Conservation (phyloP, 2,888 invertebrate genomes). For the Masnerella sp. region DNA sequence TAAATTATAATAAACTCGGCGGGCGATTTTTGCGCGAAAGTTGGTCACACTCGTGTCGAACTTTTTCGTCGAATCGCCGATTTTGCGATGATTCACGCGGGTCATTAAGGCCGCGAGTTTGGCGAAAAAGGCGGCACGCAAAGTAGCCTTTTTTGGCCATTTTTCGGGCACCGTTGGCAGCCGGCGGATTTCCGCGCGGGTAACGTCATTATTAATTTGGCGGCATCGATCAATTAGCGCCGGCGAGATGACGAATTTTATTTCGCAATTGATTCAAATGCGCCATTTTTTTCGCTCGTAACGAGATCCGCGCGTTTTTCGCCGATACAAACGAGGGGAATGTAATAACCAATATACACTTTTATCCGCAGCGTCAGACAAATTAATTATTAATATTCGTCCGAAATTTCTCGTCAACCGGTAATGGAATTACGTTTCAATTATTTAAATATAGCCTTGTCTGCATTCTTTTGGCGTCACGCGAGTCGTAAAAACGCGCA, state of each 20-base stretch:
- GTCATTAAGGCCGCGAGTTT: conserved; percentile 20
- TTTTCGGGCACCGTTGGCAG: neutral
- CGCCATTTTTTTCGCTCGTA: conserved; percentile 29
- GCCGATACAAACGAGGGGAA: conserved; percentile 15
- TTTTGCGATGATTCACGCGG: conserved; percentile 14
- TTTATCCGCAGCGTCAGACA: conserved; percentile 48
- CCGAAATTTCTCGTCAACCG: conserved; percentile 51
- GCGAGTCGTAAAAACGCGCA: conserved; percentile 14
- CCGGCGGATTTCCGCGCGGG: conserved; percentile 7
- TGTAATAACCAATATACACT: conserved; percentile 52
- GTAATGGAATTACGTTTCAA: conserved; percentile 52
- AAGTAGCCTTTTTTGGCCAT: too few relatives aligned
- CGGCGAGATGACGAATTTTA: conserved; percentile 48
- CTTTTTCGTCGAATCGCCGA: neutral
- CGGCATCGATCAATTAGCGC: conserved; percentile 49
- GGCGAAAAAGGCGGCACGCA: too few relatives aligned
- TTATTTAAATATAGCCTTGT: conserved; percentile 48
- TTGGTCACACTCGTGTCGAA: neutral
- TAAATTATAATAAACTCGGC: neutral
- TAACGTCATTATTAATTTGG: conserved; percentile 49
- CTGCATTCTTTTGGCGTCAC: conserved; percentile 30
- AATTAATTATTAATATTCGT: conserved; percentile 58
- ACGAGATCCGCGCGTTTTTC: conserved; percentile 30
- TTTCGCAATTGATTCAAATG: conserved; percentile 40
- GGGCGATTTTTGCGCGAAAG: too few relatives aligned